Base-by-base conservation (phyloP, 2,797 vertebrate genomes). In the Spheniscus humboldti region DNA sequence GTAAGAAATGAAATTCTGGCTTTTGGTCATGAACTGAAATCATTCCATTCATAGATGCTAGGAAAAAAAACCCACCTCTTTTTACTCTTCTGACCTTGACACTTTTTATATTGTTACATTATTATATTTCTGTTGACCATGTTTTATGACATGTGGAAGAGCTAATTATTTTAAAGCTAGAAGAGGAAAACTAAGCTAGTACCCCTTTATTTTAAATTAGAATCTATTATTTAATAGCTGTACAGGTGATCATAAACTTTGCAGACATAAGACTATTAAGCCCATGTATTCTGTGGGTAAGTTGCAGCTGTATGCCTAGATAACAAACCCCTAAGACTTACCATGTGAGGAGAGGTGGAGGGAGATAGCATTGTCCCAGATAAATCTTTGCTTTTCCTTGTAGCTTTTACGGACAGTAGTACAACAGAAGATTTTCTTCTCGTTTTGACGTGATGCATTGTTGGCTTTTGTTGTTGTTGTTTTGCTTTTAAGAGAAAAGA, bases 21-120 rank as follows among this genome's bases (percentile, higher is more conserved):
- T 96, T 98, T 97, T 96, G 96, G 80, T 98, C 97, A 97, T 89
- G 92, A 97, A 97, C 96, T 96, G 96, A 97, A 98, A 98, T 97
- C 98, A 98, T 98, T 98, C 97, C 97, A 96, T 97, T 94, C 43
- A 50, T 93, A 92, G 66, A 93, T 35, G 78, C 48, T 96, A 92
- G 74, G 56, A 35, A 71, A 64, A 74, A 72, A 50, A 72, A 83
- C 76, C 3, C 11, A 39, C 39, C 39, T 95, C 48, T 88, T 97
- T 90, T 79, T 93, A 93, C 69, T 94, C 85, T 91, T 92, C 72
- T 83, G 81, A 96, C 81, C 71, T 91, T 76, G 95, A 92, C 91
- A 96, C 96, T 98, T 97, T 97, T 97, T 78, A 76, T 81, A 81
- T 76, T 91, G 66, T 90, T 81, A 92, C 57, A n/a, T 83, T 68